These are phyloP conservation scores for Embiotoca jacksoni DNA, from an alignment of 2,113 vertebrate species.

Conservation along the genomic window DNA sequence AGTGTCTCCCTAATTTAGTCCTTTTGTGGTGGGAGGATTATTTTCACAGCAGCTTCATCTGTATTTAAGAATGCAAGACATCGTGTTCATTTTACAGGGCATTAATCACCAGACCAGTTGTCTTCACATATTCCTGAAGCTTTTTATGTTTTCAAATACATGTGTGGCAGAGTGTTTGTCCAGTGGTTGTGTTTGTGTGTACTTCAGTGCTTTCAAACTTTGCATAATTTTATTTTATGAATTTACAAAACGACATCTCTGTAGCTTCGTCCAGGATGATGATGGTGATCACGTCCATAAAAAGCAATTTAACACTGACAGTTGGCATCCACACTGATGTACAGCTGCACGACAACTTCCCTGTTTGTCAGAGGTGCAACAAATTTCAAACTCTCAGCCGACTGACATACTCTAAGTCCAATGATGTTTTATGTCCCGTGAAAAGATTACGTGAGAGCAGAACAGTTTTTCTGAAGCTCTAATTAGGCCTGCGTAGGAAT, in stretches of 20 bases:
- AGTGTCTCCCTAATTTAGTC: no score
- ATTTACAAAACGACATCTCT: conserved; percentile 11
- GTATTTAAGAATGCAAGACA: not conserved
- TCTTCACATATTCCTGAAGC: not conserved
- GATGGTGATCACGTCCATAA: not conserved
- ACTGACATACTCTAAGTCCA: not conserved
- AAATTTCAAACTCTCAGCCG: not conserved
- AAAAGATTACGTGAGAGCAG: not conserved
- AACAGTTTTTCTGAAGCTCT: not conserved
- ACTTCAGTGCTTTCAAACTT: conserved; percentile 9
- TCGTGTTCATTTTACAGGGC: not conserved
- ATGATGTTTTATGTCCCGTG: not conserved
- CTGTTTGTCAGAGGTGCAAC: not conserved
- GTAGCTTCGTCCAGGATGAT: not conserved
- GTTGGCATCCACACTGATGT: not conserved
- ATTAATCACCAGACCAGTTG: not conserved
- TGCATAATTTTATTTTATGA: not conserved
- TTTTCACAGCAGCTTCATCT: not conserved
- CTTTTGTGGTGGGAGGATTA: no score
- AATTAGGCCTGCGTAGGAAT: not conserved
- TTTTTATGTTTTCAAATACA: conserved; percentile 2
- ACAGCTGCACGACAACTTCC: not conserved
- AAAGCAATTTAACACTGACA: not conserved
- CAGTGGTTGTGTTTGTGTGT: not conserved
- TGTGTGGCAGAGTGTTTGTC: not conserved